Evolutionary conservation across 1,140 invertebrate genomes (phyloP).

Genomic region (Campodea augens): DNA sequence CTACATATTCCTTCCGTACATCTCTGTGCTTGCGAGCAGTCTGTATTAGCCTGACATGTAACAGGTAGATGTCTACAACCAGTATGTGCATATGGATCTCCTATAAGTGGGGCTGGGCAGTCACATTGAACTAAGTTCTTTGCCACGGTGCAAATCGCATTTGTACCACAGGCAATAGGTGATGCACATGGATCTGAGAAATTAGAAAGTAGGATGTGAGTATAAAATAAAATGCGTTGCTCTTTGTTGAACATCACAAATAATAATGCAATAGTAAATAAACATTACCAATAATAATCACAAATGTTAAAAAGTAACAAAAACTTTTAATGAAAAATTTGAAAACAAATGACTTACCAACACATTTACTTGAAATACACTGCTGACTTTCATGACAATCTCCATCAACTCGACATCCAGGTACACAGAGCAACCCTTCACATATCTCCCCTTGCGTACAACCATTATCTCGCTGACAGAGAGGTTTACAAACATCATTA

Average conservation of each 20-base stretch:
- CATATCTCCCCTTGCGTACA: slow-evolving; percentile 69
- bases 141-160: slow-evolving; percentile 45
- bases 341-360: slow-evolving; percentile 19
- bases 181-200: slow-evolving; percentile 41
- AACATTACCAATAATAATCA: slow-evolving; percentile 1
- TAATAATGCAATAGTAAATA: slow-evolving; percentile 2
- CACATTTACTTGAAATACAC: slow-evolving; percentile 56
- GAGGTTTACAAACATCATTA: slow-evolving; percentile 37
- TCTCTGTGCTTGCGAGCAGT: slow-evolving; percentile 42
- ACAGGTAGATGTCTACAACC: slow-evolving; percentile 45
- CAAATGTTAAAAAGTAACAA: neutral
- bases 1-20: slow-evolving; percentile 57
- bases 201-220: slow-evolving; percentile 5
- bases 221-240: too few species aligned
- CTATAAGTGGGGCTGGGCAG: slow-evolving; percentile 47
- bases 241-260: too few species aligned
- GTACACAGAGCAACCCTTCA: slow-evolving; percentile 48
- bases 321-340: neutral
- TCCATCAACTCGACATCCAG: slow-evolving; percentile 59
- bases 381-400: slow-evolving; percentile 45
- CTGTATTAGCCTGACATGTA: slow-evolving; percentile 36
- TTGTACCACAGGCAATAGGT: slow-evolving; percentile 62
- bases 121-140: slow-evolving; percentile 51
- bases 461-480: slow-evolving; percentile 54
- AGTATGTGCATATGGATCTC: slow-evolving; percentile 38